These are phyloP conservation scores for Falco punctatus DNA, from an alignment of 2,113 vertebrate species.

Conservation along the genomic window DNA sequence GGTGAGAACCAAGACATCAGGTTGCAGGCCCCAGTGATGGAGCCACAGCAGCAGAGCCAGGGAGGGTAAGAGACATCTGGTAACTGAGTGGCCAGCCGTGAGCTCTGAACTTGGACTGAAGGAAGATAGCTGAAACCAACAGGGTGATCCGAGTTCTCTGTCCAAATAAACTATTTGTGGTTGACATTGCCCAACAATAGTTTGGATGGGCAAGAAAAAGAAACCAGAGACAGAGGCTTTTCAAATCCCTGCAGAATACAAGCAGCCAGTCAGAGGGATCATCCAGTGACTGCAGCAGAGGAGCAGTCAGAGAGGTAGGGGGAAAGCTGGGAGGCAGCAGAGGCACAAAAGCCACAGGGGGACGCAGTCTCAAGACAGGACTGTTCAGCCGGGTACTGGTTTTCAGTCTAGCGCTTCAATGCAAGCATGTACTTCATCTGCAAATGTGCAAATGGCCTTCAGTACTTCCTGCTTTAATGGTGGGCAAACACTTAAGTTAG, in stretches of 20 bases:
- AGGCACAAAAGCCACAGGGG: not conserved
- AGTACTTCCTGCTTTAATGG: not conserved
- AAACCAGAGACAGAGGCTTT: conserved; percentile 15
- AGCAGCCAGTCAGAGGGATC: not conserved
- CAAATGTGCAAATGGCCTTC: not conserved
- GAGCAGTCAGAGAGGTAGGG: not conserved
- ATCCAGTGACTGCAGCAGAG: not conserved
- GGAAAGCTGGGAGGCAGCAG: not conserved
- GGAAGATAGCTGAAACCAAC: not conserved
- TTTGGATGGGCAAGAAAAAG: not conserved
- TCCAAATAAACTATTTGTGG: not conserved
- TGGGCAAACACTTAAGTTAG: not conserved
- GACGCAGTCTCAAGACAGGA: accelerated
- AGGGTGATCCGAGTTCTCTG: not conserved
- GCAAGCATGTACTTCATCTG: not conserved
- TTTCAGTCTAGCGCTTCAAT: not conserved
- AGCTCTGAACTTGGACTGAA: not conserved
- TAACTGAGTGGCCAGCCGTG: not conserved
- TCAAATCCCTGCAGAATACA: not conserved
- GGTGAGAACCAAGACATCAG: not conserved
- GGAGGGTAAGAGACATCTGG: not conserved
- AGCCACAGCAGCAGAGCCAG: not conserved
- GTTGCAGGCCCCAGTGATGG: not conserved
- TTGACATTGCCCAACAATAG: conserved; percentile 21
- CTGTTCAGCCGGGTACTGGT: not conserved